Evolutionary conservation across 1,140 invertebrate genomes (phyloP), one percentile per base, ranked within the genome.

Genomic region (Bilobella aurantiaca): DNA sequence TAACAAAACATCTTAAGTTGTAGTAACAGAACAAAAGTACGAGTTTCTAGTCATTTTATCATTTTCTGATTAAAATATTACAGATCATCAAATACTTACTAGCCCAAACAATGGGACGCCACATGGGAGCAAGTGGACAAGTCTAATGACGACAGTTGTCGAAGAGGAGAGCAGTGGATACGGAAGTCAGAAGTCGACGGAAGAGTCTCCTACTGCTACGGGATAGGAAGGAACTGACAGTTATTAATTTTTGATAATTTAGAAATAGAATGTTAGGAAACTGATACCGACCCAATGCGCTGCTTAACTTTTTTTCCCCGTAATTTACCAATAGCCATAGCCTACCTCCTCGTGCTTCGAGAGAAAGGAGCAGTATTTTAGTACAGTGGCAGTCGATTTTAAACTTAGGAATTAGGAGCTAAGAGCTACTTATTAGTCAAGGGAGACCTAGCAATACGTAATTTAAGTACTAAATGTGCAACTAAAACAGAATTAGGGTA

Each of bases 111-210:
- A 28, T 62, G 58, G 14, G 53, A 70, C 70, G 18, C 70, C 70
- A 14, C 70, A 71, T 61, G 60, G 58, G 23, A 53, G 63, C 32
- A 71, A 71, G 53, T 72, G 70, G 70, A 72, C 67, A 14, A 69
- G 65, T 49, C 63, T 72, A 58, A 72, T 72, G 70, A 72, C 65
- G 2, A 72, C 67, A 3, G 66, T 69, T 29, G 61, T 69, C 49
- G 68, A 69, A 27, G 70, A 72, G 62, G 68, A 69, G 46, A 69
- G 67, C 37, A 67, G 65, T 34, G 70, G 70, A 1, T 72, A 72
- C 28, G 70, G 67, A 27, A 69, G 67, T 63, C 67, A 72, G 58
- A 69, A 69, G 62, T 72, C 70, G 1, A 66, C 67, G 8, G 64
- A 69, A 63, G 64, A 66, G 14, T 67, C 70, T 14, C 64, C 70